Percentiles rank a stretch among this genome's conserved stretches.
phyloP scores from a whole-genome alignment of 1,140 invertebrate species.

The Pteromalus puparum region DNA sequence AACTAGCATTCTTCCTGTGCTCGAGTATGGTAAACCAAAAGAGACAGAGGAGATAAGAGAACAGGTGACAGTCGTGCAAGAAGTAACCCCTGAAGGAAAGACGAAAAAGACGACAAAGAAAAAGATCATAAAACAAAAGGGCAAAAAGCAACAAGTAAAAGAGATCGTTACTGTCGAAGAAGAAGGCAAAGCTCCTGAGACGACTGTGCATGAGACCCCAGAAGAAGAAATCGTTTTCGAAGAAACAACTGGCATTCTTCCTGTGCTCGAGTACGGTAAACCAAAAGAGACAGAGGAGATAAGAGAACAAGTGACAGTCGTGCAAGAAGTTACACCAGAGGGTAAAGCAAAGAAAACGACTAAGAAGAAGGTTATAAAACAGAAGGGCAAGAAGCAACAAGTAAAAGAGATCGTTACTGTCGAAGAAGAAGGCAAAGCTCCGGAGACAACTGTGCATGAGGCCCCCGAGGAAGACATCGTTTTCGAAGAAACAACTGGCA shows the following conservation, averaged over 20 bases:
- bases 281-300: background rate
- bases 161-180: slow-evolving; percentile 72
- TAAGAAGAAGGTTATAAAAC: background rate
- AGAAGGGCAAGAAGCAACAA: background rate
- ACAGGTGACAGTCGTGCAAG: slow-evolving; percentile 49
- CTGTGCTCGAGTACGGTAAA: background rate
- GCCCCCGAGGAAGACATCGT: background rate
- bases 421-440: slow-evolving; percentile 17
- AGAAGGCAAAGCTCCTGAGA: slow-evolving; percentile 55
- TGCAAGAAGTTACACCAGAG: background rate
- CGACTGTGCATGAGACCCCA: slow-evolving; percentile 35
- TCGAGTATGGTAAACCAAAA: slow-evolving; percentile 21
- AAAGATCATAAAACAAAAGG: slow-evolving; percentile 25
- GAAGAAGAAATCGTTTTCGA: slow-evolving; percentile 49
- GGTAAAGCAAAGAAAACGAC: background rate
- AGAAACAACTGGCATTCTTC: background rate
- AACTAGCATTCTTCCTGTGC: slow-evolving; percentile 49
- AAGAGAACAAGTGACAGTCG: background rate
- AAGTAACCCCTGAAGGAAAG: slow-evolving; percentile 47
- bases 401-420: background rate
- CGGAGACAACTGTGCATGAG: slow-evolving; percentile 29
- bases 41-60: background rate
- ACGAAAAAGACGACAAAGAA: slow-evolving; percentile 51
- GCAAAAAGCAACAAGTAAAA: slow-evolving; percentile 67
- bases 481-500: slow-evolving; percentile 38